phyloP scores from a whole-genome alignment of 2,797 vertebrate species.

The Oreortyx pictus region DNA sequence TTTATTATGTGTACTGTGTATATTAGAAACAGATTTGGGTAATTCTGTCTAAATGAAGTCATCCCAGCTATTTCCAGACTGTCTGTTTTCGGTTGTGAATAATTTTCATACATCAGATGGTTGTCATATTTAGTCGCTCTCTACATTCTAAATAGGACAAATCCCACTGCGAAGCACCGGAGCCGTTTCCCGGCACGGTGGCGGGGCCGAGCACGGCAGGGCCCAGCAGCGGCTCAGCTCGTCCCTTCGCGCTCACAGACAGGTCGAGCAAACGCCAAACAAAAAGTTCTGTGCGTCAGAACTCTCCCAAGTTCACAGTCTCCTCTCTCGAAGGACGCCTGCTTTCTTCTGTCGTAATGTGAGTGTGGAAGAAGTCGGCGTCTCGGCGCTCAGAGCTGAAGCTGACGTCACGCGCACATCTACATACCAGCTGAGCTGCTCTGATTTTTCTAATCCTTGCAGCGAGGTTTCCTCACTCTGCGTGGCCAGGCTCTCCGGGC shows the following conservation, averaged over 20 bases:
- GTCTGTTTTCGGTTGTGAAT: conserved; percentile 84
- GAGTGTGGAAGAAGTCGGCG: conserved; percentile 31
- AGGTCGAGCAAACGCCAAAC: conserved; percentile 18
- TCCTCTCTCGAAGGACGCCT: not conserved
- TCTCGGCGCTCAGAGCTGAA: conserved; percentile 46
- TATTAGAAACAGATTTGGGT: conserved; percentile 95
- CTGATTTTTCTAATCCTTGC: not conserved
- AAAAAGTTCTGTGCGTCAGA: not conserved
- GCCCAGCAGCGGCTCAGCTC: conserved; percentile 69
- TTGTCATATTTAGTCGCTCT: conserved; percentile 88
- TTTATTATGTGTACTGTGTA: conserved; percentile 91
- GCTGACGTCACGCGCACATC: not conserved
- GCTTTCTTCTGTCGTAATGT: not conserved
- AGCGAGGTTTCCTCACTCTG: conserved; percentile 11
- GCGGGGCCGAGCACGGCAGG: conserved; percentile 7
- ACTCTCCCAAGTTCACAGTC: not conserved
- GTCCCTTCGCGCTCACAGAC: conserved; percentile 74
- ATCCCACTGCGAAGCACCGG: conserved; percentile 81
- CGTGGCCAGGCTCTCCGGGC: not conserved
- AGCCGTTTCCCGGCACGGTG: not conserved
- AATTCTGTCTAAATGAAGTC: conserved; percentile 96
- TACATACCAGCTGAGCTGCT: not conserved
- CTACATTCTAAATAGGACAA: conserved; percentile 85
- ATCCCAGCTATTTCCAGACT: conserved; percentile 87
- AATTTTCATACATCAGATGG: conserved; percentile 89